phyloP scores from a whole-genome alignment of 2,888 invertebrate species.

The Erannis defoliaria region DNA sequence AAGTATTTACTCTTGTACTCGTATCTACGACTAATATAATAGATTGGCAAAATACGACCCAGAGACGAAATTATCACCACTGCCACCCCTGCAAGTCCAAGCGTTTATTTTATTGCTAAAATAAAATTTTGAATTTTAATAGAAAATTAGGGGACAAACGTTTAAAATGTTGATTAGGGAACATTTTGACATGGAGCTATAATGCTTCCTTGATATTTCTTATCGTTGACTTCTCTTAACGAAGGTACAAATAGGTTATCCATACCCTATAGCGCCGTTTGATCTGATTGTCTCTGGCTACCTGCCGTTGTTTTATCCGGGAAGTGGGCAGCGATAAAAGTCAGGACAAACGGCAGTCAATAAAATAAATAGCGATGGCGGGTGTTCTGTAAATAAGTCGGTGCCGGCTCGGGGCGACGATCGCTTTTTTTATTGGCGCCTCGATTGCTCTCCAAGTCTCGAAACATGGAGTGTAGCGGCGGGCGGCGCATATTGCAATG shows the following conservation, averaged over 20 bases:
- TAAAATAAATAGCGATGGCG: slow-evolving; percentile 86
- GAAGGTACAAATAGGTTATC: not conserved
- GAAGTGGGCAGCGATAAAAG: slow-evolving; percentile 84
- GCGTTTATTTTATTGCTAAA: slow-evolving; percentile 46
- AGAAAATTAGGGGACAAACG: slow-evolving; percentile 42
- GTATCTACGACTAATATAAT: too few species aligned
- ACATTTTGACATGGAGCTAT: not conserved
- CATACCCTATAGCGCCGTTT: slow-evolving; percentile 21
- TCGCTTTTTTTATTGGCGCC: slow-evolving; percentile 87
- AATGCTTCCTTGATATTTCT: not conserved
- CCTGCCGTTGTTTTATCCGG: slow-evolving; percentile 82
- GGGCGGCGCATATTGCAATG: slow-evolving; percentile 71
- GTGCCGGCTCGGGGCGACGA: slow-evolving; percentile 81
- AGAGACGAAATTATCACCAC: slow-evolving; percentile 25
- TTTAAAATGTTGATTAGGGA: slow-evolving; percentile 24
- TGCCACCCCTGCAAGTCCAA: slow-evolving; percentile 33
- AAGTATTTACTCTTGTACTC: not conserved
- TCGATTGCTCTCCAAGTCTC: slow-evolving; percentile 86
- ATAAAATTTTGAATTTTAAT: slow-evolving; percentile 46
- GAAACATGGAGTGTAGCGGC: slow-evolving; percentile 77
- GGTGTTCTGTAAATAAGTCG: slow-evolving; percentile 87
- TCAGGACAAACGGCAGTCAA: slow-evolving; percentile 86
- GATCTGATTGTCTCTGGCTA: slow-evolving; percentile 57
- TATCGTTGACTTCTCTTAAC: not conserved
- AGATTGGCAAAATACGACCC: not conserved